A percentile compares a stretch with the other conserved stretches of the same genome.
Evolutionary conservation across 2,797 vertebrate species (phyloP).

Genomic region (Morus bassanus): DNA sequence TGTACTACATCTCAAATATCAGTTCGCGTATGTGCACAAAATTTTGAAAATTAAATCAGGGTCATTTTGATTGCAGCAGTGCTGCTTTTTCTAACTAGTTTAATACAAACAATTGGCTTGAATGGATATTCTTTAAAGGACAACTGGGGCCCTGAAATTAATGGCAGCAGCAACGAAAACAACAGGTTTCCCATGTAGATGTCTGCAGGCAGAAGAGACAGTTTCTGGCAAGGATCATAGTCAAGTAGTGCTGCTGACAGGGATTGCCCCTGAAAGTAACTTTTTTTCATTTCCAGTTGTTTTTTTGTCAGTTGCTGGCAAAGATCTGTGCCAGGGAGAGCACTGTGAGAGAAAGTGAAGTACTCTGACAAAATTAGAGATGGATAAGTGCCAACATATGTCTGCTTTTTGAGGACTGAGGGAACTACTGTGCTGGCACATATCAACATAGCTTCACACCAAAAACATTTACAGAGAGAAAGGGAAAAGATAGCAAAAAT

Average conservation of each 20-base stretch:
- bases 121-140: neutral
- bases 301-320: conserved; percentile 65
- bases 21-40: neutral
- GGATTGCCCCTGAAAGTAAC: conserved; percentile 44
- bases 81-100: neutral
- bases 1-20: neutral
- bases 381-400: conserved; percentile 51
- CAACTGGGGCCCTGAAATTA: neutral
- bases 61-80: neutral
- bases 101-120: neutral
- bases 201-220: conserved; percentile 11
- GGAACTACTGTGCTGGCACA: conserved; percentile 20
- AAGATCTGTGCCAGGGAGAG: conserved; percentile 48
- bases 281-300: conserved; percentile 16
- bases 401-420: conserved; percentile 32
- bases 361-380: conserved; percentile 67
- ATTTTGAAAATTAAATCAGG: neutral
- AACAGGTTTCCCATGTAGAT: neutral
- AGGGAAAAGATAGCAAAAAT: conserved; percentile 12
- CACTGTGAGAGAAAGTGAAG: conserved; percentile 49
- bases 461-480: neutral
- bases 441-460: neutral
- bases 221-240: conserved; percentile 18
- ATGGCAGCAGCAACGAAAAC: neutral
- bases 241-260: conserved; percentile 8